Evolutionary conservation across 2,113 vertebrate genomes (phyloP), one percentile per base, ranked within the genome.

Genomic region (Glaucomys volans): DNA sequence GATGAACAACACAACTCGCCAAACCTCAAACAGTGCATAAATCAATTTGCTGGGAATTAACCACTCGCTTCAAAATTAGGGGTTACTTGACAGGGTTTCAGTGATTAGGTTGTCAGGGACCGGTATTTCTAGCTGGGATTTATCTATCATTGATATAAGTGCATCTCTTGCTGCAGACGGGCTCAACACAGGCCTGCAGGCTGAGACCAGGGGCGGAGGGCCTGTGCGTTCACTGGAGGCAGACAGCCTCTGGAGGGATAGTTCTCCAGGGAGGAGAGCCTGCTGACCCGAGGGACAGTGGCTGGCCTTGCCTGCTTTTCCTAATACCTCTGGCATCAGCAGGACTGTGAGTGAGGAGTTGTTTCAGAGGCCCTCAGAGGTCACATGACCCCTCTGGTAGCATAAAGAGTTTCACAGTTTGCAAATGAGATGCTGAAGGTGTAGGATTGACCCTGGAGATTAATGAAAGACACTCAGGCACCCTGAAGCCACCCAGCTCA

Each of bases 31-130:
- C 98, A 98, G 97, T 97, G 98, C 98, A 98, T 99, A 98, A 99
- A 99, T 99, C 99, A 99, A 98, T 98, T 98, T 98, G 97, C 98
- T 98, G 98, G 95, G 98, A 98, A 99, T 98, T 98, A 99, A 98
- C 98, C 98, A 98, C 98, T 99, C 18, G 79, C 98, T 98, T 98
- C 98, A 98, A 98, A 99, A 99, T 99, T 98, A 99, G 98, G 98
- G 98, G 98, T 98, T 98, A 98, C 98, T 98, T 98, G 98, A 98
- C 98, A 98, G 98, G 97, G 98, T 98, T 98, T 98, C 98, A 96
- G 98, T 97, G 98, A 98, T 98, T 97, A 97, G 98, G 96, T 98
- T 98, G 98, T 98, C 98, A 98, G 96, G 97, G 98, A 97, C 98
- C 98, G 97, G 97, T 96, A 96, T 98, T 98, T 98, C 97, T 98